Evolutionary conservation across 2,113 vertebrate genomes (phyloP), one percentile per base, ranked within the genome.

Genomic region (Paraplagusia blochii): DNA sequence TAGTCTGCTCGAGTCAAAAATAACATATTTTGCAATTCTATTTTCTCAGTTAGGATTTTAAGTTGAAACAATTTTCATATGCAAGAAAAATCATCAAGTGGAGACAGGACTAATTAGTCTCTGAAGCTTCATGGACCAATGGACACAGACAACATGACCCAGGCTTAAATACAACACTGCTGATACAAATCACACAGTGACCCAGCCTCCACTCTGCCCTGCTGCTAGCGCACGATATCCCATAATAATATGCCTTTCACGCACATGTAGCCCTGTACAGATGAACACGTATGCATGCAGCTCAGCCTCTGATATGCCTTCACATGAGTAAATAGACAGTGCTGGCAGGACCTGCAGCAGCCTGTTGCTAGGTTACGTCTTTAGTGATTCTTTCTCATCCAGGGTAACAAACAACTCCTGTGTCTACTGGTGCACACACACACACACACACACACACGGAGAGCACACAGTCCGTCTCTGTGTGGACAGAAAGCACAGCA

Each of bases 291-390:
- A 58, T 16, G 16, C 47, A 44, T 56, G 43, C 36, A 35, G 43
- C 36, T 18, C 40, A 46, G 51, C 34, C 69, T 67, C 69, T 66
- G 48, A 47, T 79, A 61, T 77, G 85, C 47, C 69, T 87, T 86
- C 80, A 82, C 81, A 69, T 86, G 80, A 80, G 69, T 79, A 85
- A 87, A 77, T 76, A 84, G 76, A 82, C 71, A 68, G 73, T 69
- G 85, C 75, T 65, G 83, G 63, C 66, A 61, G 67, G 70, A 87
- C 77, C 65, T 67, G 69, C 56, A 69, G 72, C 72, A 81, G 87
- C 77, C 81, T 87, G 90, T 92, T 92, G 90, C 90, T 91, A 92
- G 88, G 90, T 90, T 88, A 92, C 90, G 80, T 81, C 69, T 85
- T 85, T 72, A 77, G 80, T 85, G 76, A 89, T 80, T 83, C 62